Evolutionary conservation across 2,797 vertebrate species (phyloP).

Genomic region (Karalla daura): DNA sequence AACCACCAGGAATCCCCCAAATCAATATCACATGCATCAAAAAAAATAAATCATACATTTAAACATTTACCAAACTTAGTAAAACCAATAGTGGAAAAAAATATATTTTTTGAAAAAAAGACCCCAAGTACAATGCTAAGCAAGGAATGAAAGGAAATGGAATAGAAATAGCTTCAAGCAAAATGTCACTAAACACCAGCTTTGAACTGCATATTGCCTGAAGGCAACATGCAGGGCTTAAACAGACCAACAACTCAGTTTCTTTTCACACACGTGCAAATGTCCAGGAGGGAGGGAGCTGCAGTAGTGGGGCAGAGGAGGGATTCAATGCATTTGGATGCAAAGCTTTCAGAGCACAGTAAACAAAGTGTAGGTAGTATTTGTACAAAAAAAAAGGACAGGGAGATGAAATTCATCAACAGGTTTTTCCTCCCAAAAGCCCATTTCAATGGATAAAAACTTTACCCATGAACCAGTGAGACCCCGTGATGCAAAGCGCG

Average conservation of each 20-base stretch:
- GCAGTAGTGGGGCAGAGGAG: constrained; percentile 38
- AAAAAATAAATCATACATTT: constrained; percentile 27
- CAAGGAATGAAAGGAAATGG: constrained; percentile 43
- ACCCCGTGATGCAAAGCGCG: constrained; percentile 93
- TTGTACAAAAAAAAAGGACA: constrained; percentile 4
- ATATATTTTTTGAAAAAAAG: no score
- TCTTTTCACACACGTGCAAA: constrained; percentile 85
- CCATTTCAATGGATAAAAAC: background rate
- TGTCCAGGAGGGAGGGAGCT: constrained; percentile 72
- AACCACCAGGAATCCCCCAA: background rate
- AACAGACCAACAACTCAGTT: constrained; percentile 57
- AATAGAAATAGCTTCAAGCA: constrained; percentile 54
- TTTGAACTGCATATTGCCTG: constrained; percentile 84
- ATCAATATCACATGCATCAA: constrained; percentile 14
- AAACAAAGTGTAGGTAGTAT: constrained; percentile 40
- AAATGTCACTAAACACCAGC: constrained; percentile 59
- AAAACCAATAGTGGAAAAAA: constrained; percentile 41
- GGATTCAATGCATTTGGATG: constrained; percentile 69
- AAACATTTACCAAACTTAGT: constrained; percentile 46
- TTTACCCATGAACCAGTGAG: constrained; percentile 88
- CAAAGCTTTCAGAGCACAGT: constrained; percentile 35
- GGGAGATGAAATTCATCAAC: constrained; percentile 1
- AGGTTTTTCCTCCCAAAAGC: background rate
- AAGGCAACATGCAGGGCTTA: constrained; percentile 66
- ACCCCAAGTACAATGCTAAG: constrained; percentile 20